Evolutionary conservation across 2,113 vertebrate genomes (phyloP).

Genomic region (Chelonoidis abingdonii): DNA sequence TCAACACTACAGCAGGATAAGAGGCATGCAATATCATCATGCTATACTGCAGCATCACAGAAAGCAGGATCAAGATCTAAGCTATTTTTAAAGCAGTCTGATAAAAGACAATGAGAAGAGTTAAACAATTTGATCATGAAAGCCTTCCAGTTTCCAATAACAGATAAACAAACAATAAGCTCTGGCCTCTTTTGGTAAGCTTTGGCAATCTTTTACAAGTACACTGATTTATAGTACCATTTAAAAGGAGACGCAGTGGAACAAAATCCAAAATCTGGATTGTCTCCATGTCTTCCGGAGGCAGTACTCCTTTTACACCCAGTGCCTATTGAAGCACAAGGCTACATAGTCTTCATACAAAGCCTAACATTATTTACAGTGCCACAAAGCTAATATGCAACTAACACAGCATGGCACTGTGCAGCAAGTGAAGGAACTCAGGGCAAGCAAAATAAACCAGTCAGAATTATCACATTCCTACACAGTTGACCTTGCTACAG

Average conservation of each 20-base stretch:
- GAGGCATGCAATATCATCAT: background rate
- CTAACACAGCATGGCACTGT: conserved; percentile 37
- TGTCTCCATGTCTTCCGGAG: background rate
- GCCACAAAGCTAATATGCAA: conserved; percentile 48
- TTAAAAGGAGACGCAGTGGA: background rate
- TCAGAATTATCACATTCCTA: conserved; percentile 7
- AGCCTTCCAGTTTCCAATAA: background rate
- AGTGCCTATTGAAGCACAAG: conserved; percentile 17
- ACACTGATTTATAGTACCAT: background rate
- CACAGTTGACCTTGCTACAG: conserved; percentile 5
- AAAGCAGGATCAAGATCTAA: background rate
- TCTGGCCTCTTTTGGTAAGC: background rate
- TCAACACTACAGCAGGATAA: background rate
- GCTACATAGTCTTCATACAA: conserved; percentile 45
- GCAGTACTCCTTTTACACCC: background rate
- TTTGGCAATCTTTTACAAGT: background rate
- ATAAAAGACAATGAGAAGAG: background rate
- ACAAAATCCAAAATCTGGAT: background rate
- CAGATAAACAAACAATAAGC: background rate
- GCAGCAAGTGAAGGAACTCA: background rate
- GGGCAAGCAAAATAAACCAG: conserved; percentile 9
- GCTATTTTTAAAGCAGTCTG: background rate
- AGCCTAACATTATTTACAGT: conserved; percentile 27
- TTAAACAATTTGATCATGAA: background rate
- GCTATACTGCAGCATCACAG: background rate